Evolutionary conservation across 2,113 vertebrate species (phyloP).

Genomic region (Plecotus auritus): DNA sequence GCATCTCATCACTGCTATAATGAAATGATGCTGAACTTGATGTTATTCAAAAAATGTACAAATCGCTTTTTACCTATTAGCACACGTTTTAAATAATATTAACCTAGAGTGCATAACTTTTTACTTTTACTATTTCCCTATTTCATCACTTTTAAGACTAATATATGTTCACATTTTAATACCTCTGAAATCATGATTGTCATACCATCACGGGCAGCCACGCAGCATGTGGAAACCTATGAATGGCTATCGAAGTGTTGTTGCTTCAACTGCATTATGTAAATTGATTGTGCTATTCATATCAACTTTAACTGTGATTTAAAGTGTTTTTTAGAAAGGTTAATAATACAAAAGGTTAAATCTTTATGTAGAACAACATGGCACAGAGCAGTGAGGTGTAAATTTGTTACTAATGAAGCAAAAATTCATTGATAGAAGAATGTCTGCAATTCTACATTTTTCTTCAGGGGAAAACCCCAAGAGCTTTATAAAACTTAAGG

Average conservation of each 20-base stretch:
- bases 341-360: slow-evolving; percentile 15
- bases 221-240: background rate
- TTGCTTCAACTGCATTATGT: background rate
- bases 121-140: background rate
- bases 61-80: background rate
- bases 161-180: background rate
- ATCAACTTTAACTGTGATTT: background rate
- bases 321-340: background rate
- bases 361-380: slow-evolving; percentile 2
- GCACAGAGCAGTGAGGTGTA: background rate
- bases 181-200: background rate
- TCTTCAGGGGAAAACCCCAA: background rate
- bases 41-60: background rate
- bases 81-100: background rate
- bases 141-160: slow-evolving; percentile 7
- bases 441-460: background rate
- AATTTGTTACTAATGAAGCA: background rate
- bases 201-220: background rate
- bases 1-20: background rate
- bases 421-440: background rate
- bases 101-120: background rate
- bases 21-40: background rate
- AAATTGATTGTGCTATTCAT: background rate
- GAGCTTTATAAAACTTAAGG: background rate
- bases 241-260: background rate